Evolutionary conservation across 1,140 invertebrate species (phyloP).

Genomic region (Zaprionus lachaisei): DNA sequence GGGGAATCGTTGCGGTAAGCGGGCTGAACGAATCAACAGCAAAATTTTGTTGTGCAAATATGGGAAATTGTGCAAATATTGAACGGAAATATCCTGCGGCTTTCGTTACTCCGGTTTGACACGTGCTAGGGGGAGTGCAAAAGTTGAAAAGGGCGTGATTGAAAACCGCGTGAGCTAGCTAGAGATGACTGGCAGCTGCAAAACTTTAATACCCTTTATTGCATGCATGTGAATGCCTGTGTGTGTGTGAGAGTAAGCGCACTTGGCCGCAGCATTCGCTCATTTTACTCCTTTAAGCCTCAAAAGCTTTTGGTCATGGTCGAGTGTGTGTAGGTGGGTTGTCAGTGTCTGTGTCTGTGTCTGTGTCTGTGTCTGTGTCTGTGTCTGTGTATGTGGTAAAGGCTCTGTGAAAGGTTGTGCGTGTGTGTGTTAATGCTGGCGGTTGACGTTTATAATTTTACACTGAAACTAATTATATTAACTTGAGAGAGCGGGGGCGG

Average conservation of each 20-base stretch:
- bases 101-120: slow-evolving; percentile 46
- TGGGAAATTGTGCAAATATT: slow-evolving; percentile 79
- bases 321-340: slow-evolving; percentile 13
- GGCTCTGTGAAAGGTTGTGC: background rate
- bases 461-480: slow-evolving; percentile 81
- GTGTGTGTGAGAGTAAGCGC: slow-evolving; percentile 24
- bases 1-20: background rate
- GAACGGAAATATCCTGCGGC: slow-evolving; percentile 78
- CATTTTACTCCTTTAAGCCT: slow-evolving; percentile 57
- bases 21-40: slow-evolving; percentile 32
- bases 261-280: slow-evolving; percentile 54
- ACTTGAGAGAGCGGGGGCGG: slow-evolving; percentile 38
- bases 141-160: slow-evolving; percentile 21
- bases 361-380: slow-evolving; percentile 6
- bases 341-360: slow-evolving; percentile 2
- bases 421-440: slow-evolving; percentile 38
- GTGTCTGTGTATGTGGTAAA: background rate
- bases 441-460: slow-evolving; percentile 76
- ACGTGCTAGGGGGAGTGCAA: slow-evolving; percentile 11
- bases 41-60: slow-evolving; percentile 74
- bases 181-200: slow-evolving; percentile 17
- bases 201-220: slow-evolving; percentile 25
- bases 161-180: slow-evolving; percentile 29
- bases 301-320: slow-evolving; percentile 42
- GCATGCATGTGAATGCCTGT: background rate